A percentile compares a stretch with the other conserved stretches of the same genome.
Evolutionary conservation across 2,113 vertebrate genomes (phyloP).

Genomic region (Mandrillus leucophaeus): DNA sequence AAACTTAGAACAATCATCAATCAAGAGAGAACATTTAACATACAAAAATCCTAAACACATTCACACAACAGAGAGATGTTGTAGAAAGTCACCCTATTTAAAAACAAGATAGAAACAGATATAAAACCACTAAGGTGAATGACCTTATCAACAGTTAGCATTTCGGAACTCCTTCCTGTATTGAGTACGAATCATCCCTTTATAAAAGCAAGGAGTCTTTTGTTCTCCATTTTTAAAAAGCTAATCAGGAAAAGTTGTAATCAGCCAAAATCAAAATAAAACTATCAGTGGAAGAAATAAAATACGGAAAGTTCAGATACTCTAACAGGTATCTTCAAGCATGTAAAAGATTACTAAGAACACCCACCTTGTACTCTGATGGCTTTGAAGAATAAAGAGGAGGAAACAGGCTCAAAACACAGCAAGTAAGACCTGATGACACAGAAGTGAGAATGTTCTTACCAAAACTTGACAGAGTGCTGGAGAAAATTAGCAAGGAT

Average conservation of each 20-base stretch:
- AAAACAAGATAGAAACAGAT: neutral
- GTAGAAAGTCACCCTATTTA: neutral
- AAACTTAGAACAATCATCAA: neutral
- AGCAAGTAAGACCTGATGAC: neutral
- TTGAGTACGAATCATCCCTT: neutral
- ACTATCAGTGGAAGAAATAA: neutral
- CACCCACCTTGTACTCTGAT: neutral
- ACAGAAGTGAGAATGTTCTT: neutral
- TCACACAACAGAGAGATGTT: neutral
- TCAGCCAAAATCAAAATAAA: constrained; percentile 15
- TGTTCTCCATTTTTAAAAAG: constrained; percentile 17
- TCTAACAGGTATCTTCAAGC: neutral
- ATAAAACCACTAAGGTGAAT: neutral
- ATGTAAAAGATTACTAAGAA: neutral
- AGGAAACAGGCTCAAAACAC: neutral
- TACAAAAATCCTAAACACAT: neutral
- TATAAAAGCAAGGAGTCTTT: neutral
- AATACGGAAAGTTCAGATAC: neutral
- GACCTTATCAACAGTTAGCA: neutral
- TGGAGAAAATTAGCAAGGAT: neutral
- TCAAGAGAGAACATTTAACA: neutral
- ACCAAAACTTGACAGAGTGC: constrained; percentile 6
- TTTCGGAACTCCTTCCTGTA: neutral
- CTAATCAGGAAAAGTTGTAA: neutral
- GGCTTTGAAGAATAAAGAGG: constrained; percentile 41